Evolutionary conservation across 2,888 invertebrate genomes (phyloP).

Genomic region (Dioctria rufipes): DNA sequence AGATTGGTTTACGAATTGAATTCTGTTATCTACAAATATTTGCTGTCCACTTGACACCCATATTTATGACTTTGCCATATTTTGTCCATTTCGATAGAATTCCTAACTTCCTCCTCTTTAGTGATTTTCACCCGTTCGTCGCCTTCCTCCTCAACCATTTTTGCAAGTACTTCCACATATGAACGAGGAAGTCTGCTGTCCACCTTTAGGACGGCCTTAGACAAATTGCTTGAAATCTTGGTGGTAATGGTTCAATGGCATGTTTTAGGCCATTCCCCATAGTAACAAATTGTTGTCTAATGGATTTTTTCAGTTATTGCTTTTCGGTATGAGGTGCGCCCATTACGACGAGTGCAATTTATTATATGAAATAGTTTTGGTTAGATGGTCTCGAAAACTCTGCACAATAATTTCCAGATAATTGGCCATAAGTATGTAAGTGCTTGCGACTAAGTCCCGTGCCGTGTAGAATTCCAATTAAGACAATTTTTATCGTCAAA

Average conservation of each 20-base stretch:
- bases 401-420: neutral
- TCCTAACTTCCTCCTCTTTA: neutral
- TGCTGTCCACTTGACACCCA: slow-evolving; percentile 37
- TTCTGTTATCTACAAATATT: slow-evolving; percentile 30
- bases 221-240: slow-evolving; percentile 46
- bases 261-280: slow-evolving; percentile 25
- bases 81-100: slow-evolving; percentile 16
- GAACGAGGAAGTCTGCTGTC: neutral
- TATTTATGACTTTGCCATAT: slow-evolving; percentile 33
- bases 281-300: slow-evolving; percentile 31
- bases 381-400: neutral
- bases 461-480: slow-evolving; percentile 21
- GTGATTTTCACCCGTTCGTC: no score
- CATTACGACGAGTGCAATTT: slow-evolving; percentile 8
- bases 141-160: neutral
- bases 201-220: neutral
- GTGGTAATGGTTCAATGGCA: slow-evolving; percentile 46
- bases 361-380: neutral
- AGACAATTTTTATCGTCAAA: slow-evolving; percentile 23
- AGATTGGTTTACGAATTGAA: slow-evolving; percentile 33
- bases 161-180: neutral
- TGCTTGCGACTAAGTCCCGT: neutral
- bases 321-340: slow-evolving; percentile 7
- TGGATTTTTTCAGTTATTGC: slow-evolving; percentile 47
- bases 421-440: neutral